Percentiles rank a stretch among this genome's conserved stretches.
phyloP scores from a whole-genome alignment of 2,797 vertebrate genomes.

The Dendrocincla tyrannina region DNA sequence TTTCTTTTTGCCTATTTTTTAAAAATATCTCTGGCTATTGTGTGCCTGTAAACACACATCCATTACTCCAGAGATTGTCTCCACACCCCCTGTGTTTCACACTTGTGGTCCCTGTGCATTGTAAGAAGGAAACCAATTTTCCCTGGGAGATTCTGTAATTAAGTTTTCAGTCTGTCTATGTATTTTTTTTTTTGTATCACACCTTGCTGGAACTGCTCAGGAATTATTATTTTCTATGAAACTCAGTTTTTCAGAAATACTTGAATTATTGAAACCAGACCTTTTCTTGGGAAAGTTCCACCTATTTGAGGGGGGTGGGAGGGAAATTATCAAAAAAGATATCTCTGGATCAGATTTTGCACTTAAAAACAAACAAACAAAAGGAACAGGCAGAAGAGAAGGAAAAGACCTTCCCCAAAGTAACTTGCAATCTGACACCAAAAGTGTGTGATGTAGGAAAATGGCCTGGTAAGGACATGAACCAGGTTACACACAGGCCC shows the following conservation, averaged over 20 bases:
- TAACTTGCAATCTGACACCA: not conserved
- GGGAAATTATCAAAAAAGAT: not conserved
- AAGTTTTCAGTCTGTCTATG: not conserved
- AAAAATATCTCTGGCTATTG: not conserved
- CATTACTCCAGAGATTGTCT: not conserved
- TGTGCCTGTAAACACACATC: not conserved
- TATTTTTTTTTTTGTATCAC: not conserved
- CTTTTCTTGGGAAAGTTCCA: not conserved
- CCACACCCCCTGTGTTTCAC: not conserved
- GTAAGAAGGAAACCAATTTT: not conserved
- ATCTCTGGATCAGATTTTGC: not conserved
- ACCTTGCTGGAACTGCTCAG: not conserved
- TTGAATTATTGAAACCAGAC: not conserved
- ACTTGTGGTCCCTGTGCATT: not conserved
- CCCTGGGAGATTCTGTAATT: not conserved
- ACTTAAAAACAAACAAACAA: not conserved
- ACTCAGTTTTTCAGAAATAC: not conserved
- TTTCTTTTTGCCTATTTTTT: not conserved
- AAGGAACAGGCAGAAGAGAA: not conserved
- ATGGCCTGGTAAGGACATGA: not conserved
- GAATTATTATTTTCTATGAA: not conserved
- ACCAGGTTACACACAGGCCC: not conserved
- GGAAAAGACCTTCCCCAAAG: not conserved
- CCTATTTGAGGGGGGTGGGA: accelerated
- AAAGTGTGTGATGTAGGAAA: not conserved